Base-by-base conservation (phyloP, 2,888 invertebrate genomes). In the Cryptus viduatorius region DNA sequence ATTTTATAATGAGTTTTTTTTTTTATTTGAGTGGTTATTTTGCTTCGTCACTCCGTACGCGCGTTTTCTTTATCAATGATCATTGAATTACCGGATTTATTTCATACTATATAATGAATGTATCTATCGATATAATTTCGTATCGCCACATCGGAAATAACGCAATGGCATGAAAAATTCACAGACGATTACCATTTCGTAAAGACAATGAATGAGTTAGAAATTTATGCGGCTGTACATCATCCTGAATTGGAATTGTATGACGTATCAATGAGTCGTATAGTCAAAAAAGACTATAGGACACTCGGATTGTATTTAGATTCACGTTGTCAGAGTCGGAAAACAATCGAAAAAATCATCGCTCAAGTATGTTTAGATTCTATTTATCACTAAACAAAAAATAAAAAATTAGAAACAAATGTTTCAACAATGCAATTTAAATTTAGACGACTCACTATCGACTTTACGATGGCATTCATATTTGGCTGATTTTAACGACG, bases 221-320 rank as follows among this genome's bases (percentile, higher is more conserved):
- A 50, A 4, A 50, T 50, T 50, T 50, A 50, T 50, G n/a, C 16
- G 50, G 16, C 50, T 4, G 50, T 50, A 16, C 50, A 50, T 50
- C 50, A 50, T 50, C 50, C 50, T 19, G n/a, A n/a, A 50, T 50
- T 19, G 50, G n/a, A 50, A 50, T 50, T 50, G n/a, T 50, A 50
- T 16, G 16, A 50, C 16, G 1, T 16, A 50, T 50, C 50, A 7
- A 50, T 5, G 50, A 50, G 50, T 16, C 16, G 16, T 2, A 50
- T 50, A 50, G n/a, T 19, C 5, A 19, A 50, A n/a, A 50, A 50
- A 16, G 50, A 50, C 50, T 50, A 50, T 7, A 50, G 50, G 1
- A n/a, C 50, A 1, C 19, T 50, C n/a, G 50, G 50, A 50, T n/a
- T 50, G 7, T 50, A 16, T 50, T 16, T 50, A 16, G 50, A 50